Evolutionary conservation across 2,888 invertebrate species (phyloP).

Genomic region (Lydus trimaculatus): DNA sequence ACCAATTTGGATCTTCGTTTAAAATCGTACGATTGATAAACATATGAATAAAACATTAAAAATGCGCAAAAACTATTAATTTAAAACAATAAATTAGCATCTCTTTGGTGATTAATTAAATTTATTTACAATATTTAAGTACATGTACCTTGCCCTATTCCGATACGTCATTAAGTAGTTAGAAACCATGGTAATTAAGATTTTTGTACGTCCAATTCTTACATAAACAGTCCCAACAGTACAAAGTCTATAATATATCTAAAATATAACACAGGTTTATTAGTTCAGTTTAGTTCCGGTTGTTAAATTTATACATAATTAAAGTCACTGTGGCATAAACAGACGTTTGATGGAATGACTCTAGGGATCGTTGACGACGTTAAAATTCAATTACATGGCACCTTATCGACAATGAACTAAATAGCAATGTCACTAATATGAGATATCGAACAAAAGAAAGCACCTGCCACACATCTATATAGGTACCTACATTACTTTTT

Average conservation of each 20-base stretch:
- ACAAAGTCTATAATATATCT: no score
- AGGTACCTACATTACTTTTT: constrained; percentile 15
- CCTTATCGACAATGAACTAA: constrained; percentile 11
- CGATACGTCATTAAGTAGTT: neutral
- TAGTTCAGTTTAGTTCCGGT: constrained; percentile 23
- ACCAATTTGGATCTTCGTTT: constrained; percentile 5
- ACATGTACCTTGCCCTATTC: neutral
- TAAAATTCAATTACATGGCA: constrained; percentile 16
- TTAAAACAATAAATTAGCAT: constrained; percentile 8
- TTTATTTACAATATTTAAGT: neutral
- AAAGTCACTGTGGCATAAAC: constrained; percentile 13
- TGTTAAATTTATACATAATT: constrained; percentile 18
- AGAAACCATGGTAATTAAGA: neutral
- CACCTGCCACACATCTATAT: constrained; percentile 25
- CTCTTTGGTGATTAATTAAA: neutral
- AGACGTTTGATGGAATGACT: constrained; percentile 6
- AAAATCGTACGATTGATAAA: constrained; percentile 11
- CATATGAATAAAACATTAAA: constrained; percentile 9
- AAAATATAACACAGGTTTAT: constrained; percentile 19
- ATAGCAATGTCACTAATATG: neutral
- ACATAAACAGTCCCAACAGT: no score
- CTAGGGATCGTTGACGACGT: constrained; percentile 13
- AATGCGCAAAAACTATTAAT: constrained; percentile 9
- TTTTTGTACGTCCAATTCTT: no score
- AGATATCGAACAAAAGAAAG: constrained; percentile 1